Percentiles rank a stretch among this genome's conserved stretches.
Evolutionary conservation across 1,140 invertebrate species (phyloP).

Genomic region (Tachypleus tridentatus): DNA sequence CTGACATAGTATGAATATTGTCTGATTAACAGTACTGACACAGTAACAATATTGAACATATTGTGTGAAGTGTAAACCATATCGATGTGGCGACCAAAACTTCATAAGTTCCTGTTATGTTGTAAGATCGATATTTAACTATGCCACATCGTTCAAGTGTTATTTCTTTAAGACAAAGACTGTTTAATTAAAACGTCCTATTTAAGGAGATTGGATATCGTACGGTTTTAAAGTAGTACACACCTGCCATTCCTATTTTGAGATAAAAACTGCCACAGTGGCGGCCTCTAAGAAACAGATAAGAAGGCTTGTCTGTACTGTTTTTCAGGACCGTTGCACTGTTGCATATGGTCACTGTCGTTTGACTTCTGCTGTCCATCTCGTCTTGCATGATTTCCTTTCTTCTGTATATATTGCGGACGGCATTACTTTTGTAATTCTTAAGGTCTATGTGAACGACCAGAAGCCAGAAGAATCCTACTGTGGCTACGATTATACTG

Average conservation of each 20-base stretch:
- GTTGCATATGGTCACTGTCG: conserved; percentile 12
- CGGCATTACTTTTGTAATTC: conserved; percentile 11
- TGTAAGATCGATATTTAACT: no score
- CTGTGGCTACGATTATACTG: conserved; percentile 2
- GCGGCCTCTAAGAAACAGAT: conserved; percentile 34
- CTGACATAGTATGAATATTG: no score
- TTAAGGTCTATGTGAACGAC: conserved; percentile 19
- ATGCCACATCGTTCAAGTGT: no score
- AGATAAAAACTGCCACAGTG: conserved; percentile 59
- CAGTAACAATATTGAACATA: no score
- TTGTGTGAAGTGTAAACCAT: no score
- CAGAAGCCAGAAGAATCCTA: conserved; percentile 18
- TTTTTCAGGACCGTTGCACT: background rate
- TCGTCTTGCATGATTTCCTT: conserved; percentile 4
- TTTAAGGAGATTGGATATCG: conserved; percentile 11
- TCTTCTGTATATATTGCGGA: conserved; percentile 5
- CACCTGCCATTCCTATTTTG: conserved; percentile 56
- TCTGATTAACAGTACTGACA: no score
- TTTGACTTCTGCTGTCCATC: conserved; percentile 9
- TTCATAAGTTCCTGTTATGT: no score
- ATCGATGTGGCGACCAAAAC: no score
- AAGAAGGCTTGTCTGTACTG: conserved; percentile 18
- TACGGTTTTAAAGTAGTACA: conserved; percentile 12
- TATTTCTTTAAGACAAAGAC: background rate
- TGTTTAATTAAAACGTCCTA: conserved; percentile 14